Evolutionary conservation across 2,888 invertebrate genomes (phyloP).

Genomic region (Polydrusus pterygomalis): DNA sequence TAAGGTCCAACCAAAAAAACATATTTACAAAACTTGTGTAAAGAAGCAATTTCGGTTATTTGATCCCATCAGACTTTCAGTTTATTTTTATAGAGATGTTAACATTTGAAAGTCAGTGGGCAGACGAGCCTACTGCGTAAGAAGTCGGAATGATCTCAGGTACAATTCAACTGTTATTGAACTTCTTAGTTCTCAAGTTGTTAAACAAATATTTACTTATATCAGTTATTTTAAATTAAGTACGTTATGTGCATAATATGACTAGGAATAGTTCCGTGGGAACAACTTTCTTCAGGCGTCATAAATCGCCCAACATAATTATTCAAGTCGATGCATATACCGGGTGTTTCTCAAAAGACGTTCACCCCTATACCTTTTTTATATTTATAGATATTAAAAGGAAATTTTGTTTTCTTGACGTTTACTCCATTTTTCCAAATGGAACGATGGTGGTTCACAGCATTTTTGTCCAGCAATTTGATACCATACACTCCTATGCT

Average conservation of each 20-base stretch:
- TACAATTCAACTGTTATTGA: conserved; percentile 49
- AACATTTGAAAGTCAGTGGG: conserved; percentile 17
- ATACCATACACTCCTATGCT: too few species aligned
- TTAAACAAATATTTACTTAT: conserved; percentile 48
- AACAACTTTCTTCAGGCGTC: conserved; percentile 26
- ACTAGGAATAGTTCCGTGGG: conserved; percentile 43
- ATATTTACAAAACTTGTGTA: conserved; percentile 11
- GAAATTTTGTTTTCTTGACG: too few species aligned
- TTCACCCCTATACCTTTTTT: too few species aligned
- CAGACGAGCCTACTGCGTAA: conserved; percentile 25
- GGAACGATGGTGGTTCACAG: too few species aligned
- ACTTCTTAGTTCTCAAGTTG: conserved; percentile 45
- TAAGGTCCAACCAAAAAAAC: background rate
- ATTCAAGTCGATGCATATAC: background rate
- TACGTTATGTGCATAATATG: conserved; percentile 44
- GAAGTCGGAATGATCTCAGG: conserved; percentile 38
- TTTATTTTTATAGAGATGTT: conserved; percentile 28
- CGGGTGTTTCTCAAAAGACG: too few species aligned
- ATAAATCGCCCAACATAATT: background rate
- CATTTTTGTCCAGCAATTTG: too few species aligned
- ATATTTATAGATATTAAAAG: too few species aligned
- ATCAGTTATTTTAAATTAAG: conserved; percentile 45
- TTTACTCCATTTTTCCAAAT: too few species aligned
- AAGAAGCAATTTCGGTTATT: conserved; percentile 21
- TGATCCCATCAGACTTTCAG: conserved; percentile 10